Percentiles rank a stretch among this genome's conserved stretches.
Evolutionary conservation across 1,140 invertebrate species (phyloP).

Genomic region (Trialeurodes vaporariorum): DNA sequence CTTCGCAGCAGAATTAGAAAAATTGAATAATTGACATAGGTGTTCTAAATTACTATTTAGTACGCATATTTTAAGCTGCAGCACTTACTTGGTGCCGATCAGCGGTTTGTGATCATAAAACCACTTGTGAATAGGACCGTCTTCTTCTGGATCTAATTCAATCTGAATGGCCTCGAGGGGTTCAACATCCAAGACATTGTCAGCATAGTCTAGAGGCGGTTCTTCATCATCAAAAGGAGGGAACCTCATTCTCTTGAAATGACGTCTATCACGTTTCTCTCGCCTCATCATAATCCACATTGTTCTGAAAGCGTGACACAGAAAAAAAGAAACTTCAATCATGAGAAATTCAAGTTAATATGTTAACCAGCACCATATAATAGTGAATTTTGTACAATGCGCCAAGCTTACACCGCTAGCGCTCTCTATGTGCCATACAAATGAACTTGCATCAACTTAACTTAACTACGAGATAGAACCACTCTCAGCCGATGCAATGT

Average conservation of each 20-base stretch:
- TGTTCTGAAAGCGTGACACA: conserved; percentile 47
- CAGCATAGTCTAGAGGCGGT: conserved; percentile 97
- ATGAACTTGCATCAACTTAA: too few relatives aligned
- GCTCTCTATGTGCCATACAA: too few relatives aligned
- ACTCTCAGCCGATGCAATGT: too few relatives aligned
- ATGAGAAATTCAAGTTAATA: neutral
- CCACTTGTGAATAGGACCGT: conserved; percentile 82
- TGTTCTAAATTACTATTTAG: too few relatives aligned
- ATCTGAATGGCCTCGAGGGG: conserved; percentile 98
- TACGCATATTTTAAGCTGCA: too few relatives aligned
- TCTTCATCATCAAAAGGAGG: conserved; percentile 99
- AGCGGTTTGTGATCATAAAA: conserved; percentile 98
- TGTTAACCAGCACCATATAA: neutral
- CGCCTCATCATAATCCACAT: conserved; percentile 99
- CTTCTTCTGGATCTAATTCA: conserved; percentile 93
- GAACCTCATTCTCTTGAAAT: conserved; percentile 99
- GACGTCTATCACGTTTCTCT: conserved; percentile 95
- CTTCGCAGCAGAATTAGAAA: too few relatives aligned
- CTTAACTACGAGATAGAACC: too few relatives aligned
- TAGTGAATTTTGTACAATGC: too few relatives aligned
- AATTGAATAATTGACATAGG: too few relatives aligned
- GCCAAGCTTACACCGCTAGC: too few relatives aligned
- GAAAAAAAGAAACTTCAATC: conserved; percentile 8
- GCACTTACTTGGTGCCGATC: conserved; percentile 70
- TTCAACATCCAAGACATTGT: conserved; percentile 98